Percentiles rank a stretch among this genome's conserved stretches.
Conservation (phyloP, 2,888 invertebrate species). For the Clitarchus hookeri region DNA sequence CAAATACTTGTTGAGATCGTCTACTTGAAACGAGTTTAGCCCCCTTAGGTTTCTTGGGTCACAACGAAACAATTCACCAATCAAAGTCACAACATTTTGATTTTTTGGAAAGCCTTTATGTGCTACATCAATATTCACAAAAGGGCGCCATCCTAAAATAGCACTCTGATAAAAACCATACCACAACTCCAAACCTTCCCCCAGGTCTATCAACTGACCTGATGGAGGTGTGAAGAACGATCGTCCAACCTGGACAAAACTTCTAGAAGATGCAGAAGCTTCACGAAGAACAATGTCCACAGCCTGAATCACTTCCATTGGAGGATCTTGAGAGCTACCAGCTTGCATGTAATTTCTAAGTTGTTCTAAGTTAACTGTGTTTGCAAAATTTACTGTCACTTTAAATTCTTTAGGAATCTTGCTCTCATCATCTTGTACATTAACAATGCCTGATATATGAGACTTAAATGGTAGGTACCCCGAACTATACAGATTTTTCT, state of each 20-base stretch:
- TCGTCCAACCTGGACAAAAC: constrained; percentile 66
- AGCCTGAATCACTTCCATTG: constrained; percentile 72
- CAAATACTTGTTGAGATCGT: constrained; percentile 52
- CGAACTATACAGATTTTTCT: constrained; percentile 67
- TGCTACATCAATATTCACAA: constrained; percentile 88
- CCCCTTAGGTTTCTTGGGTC: constrained; percentile 39
- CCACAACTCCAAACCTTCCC: constrained; percentile 88
- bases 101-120: constrained; percentile 77
- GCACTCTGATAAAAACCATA: constrained; percentile 93
- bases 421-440: constrained; percentile 52
- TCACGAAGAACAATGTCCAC: constrained; percentile 81
- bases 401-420: constrained; percentile 52
- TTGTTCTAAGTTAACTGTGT: constrained; percentile 59
- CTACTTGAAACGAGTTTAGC: constrained; percentile 46
- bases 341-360: constrained; percentile 49
- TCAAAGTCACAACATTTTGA: constrained; percentile 58
- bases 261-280: constrained; percentile 56
- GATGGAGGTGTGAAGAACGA: constrained; percentile 73
- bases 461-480: constrained; percentile 54
- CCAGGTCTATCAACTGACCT: constrained; percentile 62
- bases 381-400: constrained; percentile 61
- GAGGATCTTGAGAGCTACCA: constrained; percentile 55
- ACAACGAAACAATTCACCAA: constrained; percentile 50
- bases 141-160: constrained; percentile 84
- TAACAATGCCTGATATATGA: constrained; percentile 45